These are phyloP conservation scores for Lycopodina hypogea DNA, from an alignment of 37 sponge, comb jelly and placozoan species.

Conservation along the genomic window DNA sequence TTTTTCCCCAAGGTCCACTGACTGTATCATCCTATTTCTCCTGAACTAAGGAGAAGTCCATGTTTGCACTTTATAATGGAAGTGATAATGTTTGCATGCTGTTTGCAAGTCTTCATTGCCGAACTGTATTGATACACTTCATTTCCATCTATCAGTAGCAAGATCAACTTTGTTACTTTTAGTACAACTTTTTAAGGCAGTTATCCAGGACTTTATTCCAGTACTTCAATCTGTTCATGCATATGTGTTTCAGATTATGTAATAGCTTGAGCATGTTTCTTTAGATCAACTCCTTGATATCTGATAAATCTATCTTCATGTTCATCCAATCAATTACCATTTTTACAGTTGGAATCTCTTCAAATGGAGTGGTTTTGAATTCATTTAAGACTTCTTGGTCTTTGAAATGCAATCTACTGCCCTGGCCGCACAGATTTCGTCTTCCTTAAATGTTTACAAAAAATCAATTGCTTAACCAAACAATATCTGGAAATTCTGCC, in stretches of 20 bases:
- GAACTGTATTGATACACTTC: constrained; percentile 24
- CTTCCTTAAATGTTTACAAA: constrained; percentile 54
- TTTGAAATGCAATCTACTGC: constrained; percentile 59
- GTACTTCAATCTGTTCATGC: neutral
- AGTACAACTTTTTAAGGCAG: constrained; percentile 13
- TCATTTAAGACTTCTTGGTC: constrained; percentile 20
- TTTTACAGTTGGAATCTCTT: constrained; percentile 57
- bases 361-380: constrained; percentile 29
- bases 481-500: constrained; percentile 49
- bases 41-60: constrained; percentile 21
- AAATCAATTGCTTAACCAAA: too few relatives aligned
- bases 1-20: constrained; percentile 46
- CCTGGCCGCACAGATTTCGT: constrained; percentile 53
- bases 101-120: constrained; percentile 35
- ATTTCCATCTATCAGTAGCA: constrained; percentile 75
- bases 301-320: constrained; percentile 15
- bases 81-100: constrained; percentile 18
- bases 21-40: constrained; percentile 76
- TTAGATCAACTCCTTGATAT: neutral
- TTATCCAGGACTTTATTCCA: constrained; percentile 15
- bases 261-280: neutral
- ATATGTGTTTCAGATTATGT: neutral
- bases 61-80: constrained; percentile 41
- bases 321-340: constrained; percentile 54
- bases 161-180: constrained; percentile 40